Percentiles rank a stretch among this genome's conserved stretches.
These are phyloP conservation scores for Lineus longissimus DNA, from an alignment of 1,140 invertebrate genomes.

Conservation along the genomic window DNA sequence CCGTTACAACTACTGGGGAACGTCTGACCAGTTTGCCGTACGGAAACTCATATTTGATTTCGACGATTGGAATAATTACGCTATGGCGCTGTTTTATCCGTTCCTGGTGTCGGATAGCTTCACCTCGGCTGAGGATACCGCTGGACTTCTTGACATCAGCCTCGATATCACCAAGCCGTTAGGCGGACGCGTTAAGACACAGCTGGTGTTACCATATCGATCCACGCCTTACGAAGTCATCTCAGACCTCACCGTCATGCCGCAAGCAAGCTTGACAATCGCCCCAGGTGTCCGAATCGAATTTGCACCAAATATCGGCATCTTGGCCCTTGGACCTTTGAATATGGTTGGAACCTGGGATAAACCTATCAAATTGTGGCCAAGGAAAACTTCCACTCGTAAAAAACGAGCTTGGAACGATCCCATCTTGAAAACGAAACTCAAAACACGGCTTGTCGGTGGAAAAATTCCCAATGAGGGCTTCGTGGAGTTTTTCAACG, in stretches of 20 bases:
- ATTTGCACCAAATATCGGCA: slow-evolving; percentile 94
- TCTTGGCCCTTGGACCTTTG: slow-evolving; percentile 90
- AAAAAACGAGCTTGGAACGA: background rate
- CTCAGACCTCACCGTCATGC: slow-evolving; percentile 95
- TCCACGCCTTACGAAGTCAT: slow-evolving; percentile 75
- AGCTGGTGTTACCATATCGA: slow-evolving; percentile 67
- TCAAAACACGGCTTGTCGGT: slow-evolving; percentile 22
- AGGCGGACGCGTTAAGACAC: slow-evolving; percentile 77
- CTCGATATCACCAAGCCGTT: slow-evolving; percentile 56
- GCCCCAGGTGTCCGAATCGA: slow-evolving; percentile 86
- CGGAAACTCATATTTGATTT: slow-evolving; percentile 92
- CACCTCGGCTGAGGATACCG: slow-evolving; percentile 44
- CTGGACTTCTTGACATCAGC: slow-evolving; percentile 49
- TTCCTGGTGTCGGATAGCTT: slow-evolving; percentile 62
- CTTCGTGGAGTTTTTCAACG: slow-evolving; percentile 93
- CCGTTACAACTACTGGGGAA: slow-evolving; percentile 94
- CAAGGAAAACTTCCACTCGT: slow-evolving; percentile 52
- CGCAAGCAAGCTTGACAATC: slow-evolving; percentile 77
- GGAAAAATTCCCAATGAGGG: slow-evolving; percentile 54
- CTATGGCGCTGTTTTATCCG: slow-evolving; percentile 82
- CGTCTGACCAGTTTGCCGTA: slow-evolving; percentile 65
- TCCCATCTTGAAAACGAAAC: background rate
- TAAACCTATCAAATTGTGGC: slow-evolving; percentile 79
- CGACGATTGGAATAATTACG: slow-evolving; percentile 99
- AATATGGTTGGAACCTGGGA: slow-evolving; percentile 75